phyloP scores from a whole-genome alignment of 2,113 vertebrate species.

The Mormoops blainvillei region DNA sequence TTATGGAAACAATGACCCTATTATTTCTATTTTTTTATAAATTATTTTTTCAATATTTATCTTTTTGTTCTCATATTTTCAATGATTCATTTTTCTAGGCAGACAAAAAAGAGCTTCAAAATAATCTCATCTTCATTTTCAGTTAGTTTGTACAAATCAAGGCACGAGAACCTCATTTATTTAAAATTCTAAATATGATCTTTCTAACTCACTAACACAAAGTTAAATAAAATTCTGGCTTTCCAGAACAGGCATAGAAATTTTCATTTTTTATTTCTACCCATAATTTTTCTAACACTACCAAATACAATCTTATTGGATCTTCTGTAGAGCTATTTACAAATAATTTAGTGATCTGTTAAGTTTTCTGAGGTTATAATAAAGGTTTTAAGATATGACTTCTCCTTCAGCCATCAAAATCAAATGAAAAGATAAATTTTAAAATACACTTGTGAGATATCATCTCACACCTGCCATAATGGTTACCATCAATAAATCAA shows the following conservation, averaged over 20 bases:
- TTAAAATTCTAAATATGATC: background rate
- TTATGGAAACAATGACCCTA: background rate
- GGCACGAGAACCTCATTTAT: background rate
- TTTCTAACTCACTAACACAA: background rate
- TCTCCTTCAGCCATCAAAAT: background rate
- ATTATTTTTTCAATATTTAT: background rate
- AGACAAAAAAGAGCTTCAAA: background rate
- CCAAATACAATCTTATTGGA: background rate
- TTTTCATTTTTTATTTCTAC: background rate
- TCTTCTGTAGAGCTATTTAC: background rate
- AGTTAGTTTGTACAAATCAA: background rate
- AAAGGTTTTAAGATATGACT: background rate
- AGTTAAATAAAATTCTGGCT: background rate
- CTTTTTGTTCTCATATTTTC: background rate
- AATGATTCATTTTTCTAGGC: background rate
- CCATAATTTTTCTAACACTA: background rate
- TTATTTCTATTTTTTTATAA: conserved; percentile 33
- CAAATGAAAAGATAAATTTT: background rate
- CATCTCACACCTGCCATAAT: too few relatives aligned
- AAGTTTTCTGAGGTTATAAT: background rate
- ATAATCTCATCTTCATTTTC: background rate
- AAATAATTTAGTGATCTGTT: background rate
- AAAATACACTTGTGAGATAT: background rate
- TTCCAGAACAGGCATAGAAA: background rate
- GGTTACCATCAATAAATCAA: too few relatives aligned